Evolutionary conservation across 2,888 invertebrate genomes (phyloP), one percentile per base, ranked within the genome.

Genomic region (Chironomus riparius): DNA sequence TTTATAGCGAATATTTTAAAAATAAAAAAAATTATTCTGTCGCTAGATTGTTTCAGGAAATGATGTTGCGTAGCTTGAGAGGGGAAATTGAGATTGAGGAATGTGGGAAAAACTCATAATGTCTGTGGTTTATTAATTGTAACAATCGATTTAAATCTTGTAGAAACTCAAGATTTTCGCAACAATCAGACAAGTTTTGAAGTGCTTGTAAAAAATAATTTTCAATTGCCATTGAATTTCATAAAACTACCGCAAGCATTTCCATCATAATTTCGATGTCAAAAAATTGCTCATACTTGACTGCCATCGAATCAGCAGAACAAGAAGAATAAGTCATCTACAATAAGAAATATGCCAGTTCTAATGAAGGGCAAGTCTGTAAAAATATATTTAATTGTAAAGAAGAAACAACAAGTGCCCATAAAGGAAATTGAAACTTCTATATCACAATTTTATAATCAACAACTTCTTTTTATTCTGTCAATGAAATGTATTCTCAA

Each of bases 21-120:
- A 28, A 28, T 24, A 22, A 65, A 15, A 15, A 56, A 10, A 50
- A 15, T 3, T 56, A 56, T 56, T 56, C 24, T 65, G 21, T 65
- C 22, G 21, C 65, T 65, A 38, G 7, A 38, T 70, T 70, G 70
- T 70, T 70, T 70, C 70, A 70, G 70, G 70, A 70, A 68, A 68
- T 38, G 21, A 68, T 15, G 38, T 38, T 38, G 38, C 38, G 7
- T 10, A 38, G 10, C 10, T 10, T n/a, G n/a, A n/a, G 38, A 38
- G 38, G 10, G 38, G 38, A 38, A 56, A 18, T 56, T 56, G 56
- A 15, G 15, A 56, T 18, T 56, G 15, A 15, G 18, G 15, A 56
- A 56, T 56, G 56, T 56, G 56, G 18, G 15, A 65, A 65, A 62
- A 56, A 50, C 56, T n/a, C 56, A 15, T 56, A 56, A 56, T 15